Base-by-base conservation (phyloP, 1,140 invertebrate genomes). In the Zaprionus kolodkinae region DNA sequence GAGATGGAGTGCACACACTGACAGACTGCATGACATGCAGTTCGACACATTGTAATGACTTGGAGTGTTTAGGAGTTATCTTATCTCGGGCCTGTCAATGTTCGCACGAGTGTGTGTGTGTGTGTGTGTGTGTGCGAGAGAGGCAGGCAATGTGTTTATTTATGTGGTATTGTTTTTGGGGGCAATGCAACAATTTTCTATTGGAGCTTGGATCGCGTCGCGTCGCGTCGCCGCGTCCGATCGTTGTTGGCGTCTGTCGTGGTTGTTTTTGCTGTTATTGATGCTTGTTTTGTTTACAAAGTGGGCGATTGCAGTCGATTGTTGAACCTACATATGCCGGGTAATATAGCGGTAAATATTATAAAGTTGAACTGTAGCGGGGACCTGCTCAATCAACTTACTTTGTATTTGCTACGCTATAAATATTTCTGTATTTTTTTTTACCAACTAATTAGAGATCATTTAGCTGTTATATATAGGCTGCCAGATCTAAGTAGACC, bases 1-100 rank as follows among this genome's bases (percentile, higher is more conserved):
- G 56, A 36, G 35, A 27, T 72, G 38, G 7, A 56, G 69, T 66
- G 69, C 69, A 45, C 27, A 48, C 45, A 72, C 62, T 61, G 69
- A 56, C 73, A 76, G 69, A 66, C 69, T 61, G 73, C 73, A 76
- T 76, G 73, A 72, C 70, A 76, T 76, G 69, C 63, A 72, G 69
- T 55, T 76, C 56, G 74, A 76, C 74, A 63, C 74, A 57, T 43
- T 76, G 69, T 59, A 72, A 72, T 52, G 74, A 67, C 25, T 72
- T 67, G 13, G 62, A 72, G 56, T 76, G 70, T 63, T 67, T 76
- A 21, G 57, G 56, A 40, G 63, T 76, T 76, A 76, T 76, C 74
- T 76, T 76, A 76, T 76, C 74, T 57, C 50, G 7, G 27, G 33
- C 11, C 59, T 35, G 54, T 45, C 38, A 54, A 54, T 71, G 52